Conservation (phyloP, 2,113 vertebrate genomes). For the Strix uralensis region DNA sequence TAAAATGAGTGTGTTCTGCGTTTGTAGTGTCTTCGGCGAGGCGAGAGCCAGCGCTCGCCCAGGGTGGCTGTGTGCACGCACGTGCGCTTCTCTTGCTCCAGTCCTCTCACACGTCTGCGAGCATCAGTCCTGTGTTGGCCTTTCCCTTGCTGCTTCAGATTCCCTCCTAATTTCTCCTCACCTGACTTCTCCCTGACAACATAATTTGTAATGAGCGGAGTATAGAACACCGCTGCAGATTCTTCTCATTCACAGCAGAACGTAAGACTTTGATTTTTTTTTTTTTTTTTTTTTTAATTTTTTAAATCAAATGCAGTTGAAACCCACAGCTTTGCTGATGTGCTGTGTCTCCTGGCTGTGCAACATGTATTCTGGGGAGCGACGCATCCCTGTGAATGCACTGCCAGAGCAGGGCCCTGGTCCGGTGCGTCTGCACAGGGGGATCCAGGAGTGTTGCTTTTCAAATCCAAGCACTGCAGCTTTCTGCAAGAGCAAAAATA, state of each 20-base stretch:
- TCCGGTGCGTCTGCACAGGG: neutral
- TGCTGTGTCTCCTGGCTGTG: neutral
- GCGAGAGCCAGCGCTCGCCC: neutral
- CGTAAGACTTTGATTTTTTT: neutral
- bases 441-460: neutral
- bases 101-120: neutral
- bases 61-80: neutral
- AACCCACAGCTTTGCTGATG: neutral
- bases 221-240: neutral
- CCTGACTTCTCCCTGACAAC: neutral
- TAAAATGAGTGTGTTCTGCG: neutral
- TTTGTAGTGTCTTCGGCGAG: accelerated
- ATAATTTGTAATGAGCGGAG: neutral
- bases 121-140: neutral
- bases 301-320: neutral
- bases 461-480: neutral
- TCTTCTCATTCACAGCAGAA: neutral
- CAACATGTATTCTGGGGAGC: neutral
- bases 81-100: neutral
- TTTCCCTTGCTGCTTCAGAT: neutral
- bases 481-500: neutral
- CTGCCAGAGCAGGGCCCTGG: neutral
- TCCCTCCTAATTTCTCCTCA: neutral
- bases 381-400: accelerated
- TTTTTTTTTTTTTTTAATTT: no score